phyloP scores from a whole-genome alignment of 2,888 invertebrate species.

The Thereva unica region DNA sequence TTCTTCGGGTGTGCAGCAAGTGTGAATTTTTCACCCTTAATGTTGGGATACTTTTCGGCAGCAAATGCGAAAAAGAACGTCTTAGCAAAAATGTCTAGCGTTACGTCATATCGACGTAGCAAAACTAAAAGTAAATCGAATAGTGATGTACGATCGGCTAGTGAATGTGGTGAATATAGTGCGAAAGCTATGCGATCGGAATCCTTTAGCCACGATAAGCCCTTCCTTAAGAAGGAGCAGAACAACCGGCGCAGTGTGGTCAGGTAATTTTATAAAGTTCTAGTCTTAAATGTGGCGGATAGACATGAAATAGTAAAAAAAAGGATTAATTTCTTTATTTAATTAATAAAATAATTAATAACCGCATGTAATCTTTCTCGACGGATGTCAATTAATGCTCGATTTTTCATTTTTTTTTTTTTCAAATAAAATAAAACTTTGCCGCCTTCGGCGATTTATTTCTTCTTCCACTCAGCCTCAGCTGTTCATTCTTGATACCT shows the following conservation, averaged over 20 bases:
- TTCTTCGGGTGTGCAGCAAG: conserved; percentile 1
- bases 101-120: conserved; percentile 55
- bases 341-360: no score
- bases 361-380: no score
- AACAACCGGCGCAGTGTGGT: conserved; percentile 56
- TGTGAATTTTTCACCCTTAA: conserved; percentile 36
- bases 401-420: no score
- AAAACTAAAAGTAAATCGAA: conserved; percentile 56
- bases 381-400: no score
- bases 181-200: conserved; percentile 43
- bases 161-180: conserved; percentile 10
- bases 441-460: no score
- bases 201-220: conserved; percentile 2
- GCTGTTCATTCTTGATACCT: no score
- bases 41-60: conserved; percentile 55
- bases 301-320: no score
- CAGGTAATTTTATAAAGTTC: conserved; percentile 49
- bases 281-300: no score
- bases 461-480: no score
- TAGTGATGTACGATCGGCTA: conserved; percentile 49
- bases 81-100: conserved; percentile 56
- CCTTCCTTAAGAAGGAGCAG: conserved; percentile 53
- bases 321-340: no score
- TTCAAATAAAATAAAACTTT: no score
- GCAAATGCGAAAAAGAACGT: conserved; percentile 57